These are phyloP conservation scores for Linnaemya vulpina DNA, from an alignment of 2,888 invertebrate genomes.

Conservation along the genomic window DNA sequence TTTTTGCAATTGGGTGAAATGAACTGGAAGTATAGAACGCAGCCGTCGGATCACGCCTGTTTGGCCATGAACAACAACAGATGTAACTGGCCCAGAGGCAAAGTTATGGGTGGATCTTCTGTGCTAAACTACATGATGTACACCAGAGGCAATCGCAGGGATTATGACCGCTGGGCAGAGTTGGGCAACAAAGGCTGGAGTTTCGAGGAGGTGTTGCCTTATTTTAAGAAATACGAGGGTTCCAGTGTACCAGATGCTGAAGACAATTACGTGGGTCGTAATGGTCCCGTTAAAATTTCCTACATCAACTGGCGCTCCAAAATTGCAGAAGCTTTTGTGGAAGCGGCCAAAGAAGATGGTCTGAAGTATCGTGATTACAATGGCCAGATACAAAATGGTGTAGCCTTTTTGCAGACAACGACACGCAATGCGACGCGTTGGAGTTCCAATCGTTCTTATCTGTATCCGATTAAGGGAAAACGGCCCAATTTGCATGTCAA, in stretches of 20 bases:
- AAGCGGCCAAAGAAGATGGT: constrained; percentile 86
- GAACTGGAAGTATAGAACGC: constrained; percentile 92
- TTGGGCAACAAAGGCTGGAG: constrained; percentile 90
- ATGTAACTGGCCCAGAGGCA: constrained; percentile 92
- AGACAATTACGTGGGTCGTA: constrained; percentile 83
- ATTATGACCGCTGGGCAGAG: constrained; percentile 90
- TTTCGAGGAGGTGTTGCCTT: constrained; percentile 88
- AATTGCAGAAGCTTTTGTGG: constrained; percentile 86
- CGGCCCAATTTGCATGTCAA: constrained; percentile 85
- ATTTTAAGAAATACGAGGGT: constrained; percentile 91
- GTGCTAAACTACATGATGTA: constrained; percentile 93
- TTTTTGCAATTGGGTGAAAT: constrained; percentile 88
- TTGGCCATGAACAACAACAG: constrained; percentile 89
- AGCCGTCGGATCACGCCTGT: constrained; percentile 89
- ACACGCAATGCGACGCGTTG: constrained; percentile 85
- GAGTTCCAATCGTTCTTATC: constrained; percentile 86
- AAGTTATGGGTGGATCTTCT: constrained; percentile 92
- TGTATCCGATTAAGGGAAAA: constrained; percentile 84
- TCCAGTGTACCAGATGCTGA: constrained; percentile 85
- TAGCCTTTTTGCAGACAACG: constrained; percentile 86
- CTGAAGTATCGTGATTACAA: constrained; percentile 88
- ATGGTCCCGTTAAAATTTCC: constrained; percentile 85
- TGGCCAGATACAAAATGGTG: constrained; percentile 85
- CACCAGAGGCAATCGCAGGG: constrained; percentile 87
- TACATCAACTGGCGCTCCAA: constrained; percentile 85